Evolutionary conservation across 2,888 invertebrate genomes (phyloP).

Genomic region (Xestia sexstrigata): DNA sequence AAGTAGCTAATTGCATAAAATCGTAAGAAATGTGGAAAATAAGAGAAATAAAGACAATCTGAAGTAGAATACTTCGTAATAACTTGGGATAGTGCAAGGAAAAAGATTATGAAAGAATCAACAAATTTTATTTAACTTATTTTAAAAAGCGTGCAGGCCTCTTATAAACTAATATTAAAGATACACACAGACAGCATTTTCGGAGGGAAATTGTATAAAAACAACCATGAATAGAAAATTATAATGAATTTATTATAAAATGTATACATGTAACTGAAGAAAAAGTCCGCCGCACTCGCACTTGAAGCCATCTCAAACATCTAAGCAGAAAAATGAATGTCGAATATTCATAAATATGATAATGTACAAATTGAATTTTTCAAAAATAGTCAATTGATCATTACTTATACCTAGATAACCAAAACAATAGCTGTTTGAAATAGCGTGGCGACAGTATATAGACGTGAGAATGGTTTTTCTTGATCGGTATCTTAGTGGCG

Average conservation of each 20-base stretch:
- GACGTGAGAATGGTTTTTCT: constrained; percentile 66
- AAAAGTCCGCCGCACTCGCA: constrained; percentile 74
- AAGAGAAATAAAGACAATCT: background rate
- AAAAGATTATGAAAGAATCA: constrained; percentile 40
- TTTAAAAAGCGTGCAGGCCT: constrained; percentile 34
- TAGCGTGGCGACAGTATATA: constrained; percentile 74
- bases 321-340: constrained; percentile 79
- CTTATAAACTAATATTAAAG: constrained; percentile 35
- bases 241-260: constrained; percentile 89
- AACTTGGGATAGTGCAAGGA: constrained; percentile 38
- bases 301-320: constrained; percentile 78
- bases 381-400: constrained; percentile 68
- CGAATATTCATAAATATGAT: constrained; percentile 66
- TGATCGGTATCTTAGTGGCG: constrained; percentile 71
- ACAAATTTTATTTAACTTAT: constrained; percentile 44
- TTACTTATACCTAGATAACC: constrained; percentile 89
- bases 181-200: constrained; percentile 25
- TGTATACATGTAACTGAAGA: constrained; percentile 88
- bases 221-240: constrained; percentile 81
- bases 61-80: constrained; percentile 1
- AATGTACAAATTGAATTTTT: constrained; percentile 75
- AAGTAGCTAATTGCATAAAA: background rate
- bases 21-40: background rate
- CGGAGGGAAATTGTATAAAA: constrained; percentile 64
- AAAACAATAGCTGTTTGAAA: constrained; percentile 81